These are phyloP conservation scores for Clarias magur DNA, from an alignment of 2,113 vertebrate species.

Conservation along the genomic window DNA sequence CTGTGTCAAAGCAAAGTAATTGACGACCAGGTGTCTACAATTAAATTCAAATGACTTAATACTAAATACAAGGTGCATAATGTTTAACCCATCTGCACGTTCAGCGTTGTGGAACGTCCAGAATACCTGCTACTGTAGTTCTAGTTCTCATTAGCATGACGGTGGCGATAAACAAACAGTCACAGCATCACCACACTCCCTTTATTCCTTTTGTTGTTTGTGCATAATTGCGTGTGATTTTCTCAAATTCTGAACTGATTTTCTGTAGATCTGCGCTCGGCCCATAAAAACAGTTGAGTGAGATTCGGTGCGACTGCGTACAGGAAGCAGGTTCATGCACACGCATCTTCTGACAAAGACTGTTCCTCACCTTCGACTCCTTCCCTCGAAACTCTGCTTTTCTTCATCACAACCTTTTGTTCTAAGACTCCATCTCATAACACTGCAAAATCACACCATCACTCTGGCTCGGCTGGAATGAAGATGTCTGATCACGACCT, in stretches of 20 bases:
- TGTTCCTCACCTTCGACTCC: background rate
- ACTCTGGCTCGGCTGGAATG: background rate
- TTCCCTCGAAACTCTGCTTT: background rate
- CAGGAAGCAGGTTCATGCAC: too few species aligned
- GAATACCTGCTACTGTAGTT: background rate
- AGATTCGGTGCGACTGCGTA: too few species aligned
- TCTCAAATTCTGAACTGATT: too few species aligned
- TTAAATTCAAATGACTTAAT: too few species aligned
- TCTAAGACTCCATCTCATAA: background rate
- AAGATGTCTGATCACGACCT: background rate
- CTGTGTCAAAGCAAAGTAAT: background rate
- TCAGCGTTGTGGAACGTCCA: background rate
- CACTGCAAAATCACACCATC: background rate
- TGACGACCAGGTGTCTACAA: too few species aligned
- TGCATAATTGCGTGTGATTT: too few species aligned
- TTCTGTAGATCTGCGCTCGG: too few species aligned
- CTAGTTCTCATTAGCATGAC: background rate
- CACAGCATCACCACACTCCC: background rate
- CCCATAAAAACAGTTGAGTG: too few species aligned
- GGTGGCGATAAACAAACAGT: background rate
- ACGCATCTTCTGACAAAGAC: background rate
- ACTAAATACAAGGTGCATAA: too few species aligned
- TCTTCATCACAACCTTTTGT: background rate
- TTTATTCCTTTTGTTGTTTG: background rate
- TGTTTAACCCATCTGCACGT: background rate